Conservation (phyloP, 2,888 invertebrate species). For the Thereva unica region DNA sequence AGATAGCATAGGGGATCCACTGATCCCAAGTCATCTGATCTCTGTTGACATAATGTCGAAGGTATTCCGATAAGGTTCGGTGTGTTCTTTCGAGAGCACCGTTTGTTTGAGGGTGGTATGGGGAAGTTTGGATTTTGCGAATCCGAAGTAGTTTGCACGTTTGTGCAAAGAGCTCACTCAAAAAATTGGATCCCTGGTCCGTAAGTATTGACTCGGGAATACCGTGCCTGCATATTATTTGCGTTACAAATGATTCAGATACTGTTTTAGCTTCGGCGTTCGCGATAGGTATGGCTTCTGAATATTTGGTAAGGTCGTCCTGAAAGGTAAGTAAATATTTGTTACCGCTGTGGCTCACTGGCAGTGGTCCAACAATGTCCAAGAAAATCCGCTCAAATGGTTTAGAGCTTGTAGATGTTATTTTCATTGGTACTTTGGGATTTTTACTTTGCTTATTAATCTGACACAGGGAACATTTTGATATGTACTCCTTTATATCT, state of each 20-base stretch:
- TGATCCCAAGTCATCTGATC: not conserved
- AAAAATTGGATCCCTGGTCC: not conserved
- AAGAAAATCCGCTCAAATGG: not conserved
- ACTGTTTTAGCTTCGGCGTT: not conserved
- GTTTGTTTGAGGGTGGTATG: too few species aligned
- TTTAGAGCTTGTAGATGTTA: not conserved
- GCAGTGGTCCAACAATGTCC: not conserved
- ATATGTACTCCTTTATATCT: not conserved
- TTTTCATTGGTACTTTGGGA: too few species aligned
- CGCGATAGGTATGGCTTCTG: not conserved
- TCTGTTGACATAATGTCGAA: not conserved
- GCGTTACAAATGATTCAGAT: too few species aligned
- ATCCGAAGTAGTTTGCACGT: not conserved
- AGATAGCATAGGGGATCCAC: slow-evolving; percentile 5
- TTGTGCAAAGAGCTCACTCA: not conserved
- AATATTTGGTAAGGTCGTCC: not conserved
- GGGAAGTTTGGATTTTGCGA: too few species aligned
- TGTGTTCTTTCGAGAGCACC: too few species aligned
- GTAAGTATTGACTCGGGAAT: not conserved
- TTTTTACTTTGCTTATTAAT: not conserved
- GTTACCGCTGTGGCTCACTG: not conserved
- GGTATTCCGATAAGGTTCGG: too few species aligned
- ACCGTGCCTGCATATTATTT: too few species aligned
- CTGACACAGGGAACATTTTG: slow-evolving; percentile 3
- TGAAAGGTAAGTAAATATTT: slow-evolving; percentile 7